phyloP scores from a whole-genome alignment of 2,797 vertebrate species.

The Eupleurogrammus muticus region DNA sequence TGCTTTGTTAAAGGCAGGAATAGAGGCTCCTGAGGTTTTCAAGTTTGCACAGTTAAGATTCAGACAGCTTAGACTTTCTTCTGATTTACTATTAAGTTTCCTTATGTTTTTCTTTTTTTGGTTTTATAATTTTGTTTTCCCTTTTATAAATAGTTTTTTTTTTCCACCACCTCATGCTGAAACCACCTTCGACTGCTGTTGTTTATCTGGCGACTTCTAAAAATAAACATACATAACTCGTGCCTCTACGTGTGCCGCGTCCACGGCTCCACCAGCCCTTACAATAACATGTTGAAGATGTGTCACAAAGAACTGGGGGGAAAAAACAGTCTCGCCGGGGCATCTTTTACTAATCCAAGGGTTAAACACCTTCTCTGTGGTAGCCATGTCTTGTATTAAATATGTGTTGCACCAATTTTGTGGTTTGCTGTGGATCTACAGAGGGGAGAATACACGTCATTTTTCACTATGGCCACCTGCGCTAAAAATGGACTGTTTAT shows the following conservation, averaged over 20 bases:
- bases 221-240: no score
- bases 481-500: conserved; percentile 28
- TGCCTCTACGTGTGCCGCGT: background rate
- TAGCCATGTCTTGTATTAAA: background rate
- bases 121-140: no score
- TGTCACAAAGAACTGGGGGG: background rate
- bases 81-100: background rate
- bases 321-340: background rate
- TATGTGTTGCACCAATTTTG: background rate
- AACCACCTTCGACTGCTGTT: no score
- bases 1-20: no score
- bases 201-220: no score
- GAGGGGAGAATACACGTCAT: background rate
- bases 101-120: background rate
- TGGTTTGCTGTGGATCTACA: background rate
- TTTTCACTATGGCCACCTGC: conserved; percentile 2
- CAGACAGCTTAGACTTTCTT: background rate
- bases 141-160: no score
- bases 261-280: background rate
- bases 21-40: no score
- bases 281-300: background rate
- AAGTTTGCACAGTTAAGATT: no score
- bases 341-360: background rate
- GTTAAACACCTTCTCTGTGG: background rate
- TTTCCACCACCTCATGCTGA: no score